Base-by-base conservation (phyloP, 2,113 vertebrate species). In the Mus musculus region DNA sequence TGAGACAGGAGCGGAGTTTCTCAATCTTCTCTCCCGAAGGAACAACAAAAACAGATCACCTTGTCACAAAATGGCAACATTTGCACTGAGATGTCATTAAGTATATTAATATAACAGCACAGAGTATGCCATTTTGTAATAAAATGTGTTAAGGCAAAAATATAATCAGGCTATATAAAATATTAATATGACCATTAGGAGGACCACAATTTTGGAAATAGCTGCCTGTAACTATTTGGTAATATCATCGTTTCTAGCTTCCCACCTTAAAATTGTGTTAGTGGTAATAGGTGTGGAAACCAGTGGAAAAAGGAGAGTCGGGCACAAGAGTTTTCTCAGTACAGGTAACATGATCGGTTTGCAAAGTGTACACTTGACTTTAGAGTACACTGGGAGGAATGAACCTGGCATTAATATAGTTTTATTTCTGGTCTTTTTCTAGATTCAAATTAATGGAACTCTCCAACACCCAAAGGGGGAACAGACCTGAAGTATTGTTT, bases 371-470 rank as follows among this genome's bases (percentile, higher is more conserved):
- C 22, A 61, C 36, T 67, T 84, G 46, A 82, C 22, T 71, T 87
- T 46, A 46, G 52, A 39, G 30, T 39, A 63, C 85, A 89, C 1
- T 75, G 86, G 78, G 59, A 84, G 54, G 30, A 52, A 63, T 72
- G 54, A 80, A 80, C 46, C 33, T 78, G 63, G 39, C 63, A 63
- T 77, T 42, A 46, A 20, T 30, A 69, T 16, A 71, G 30, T 65
- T 89, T 52, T 33, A 39, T 67, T 95, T 88, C 67, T 90, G 28
- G 4, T 52, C 30, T 96, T 90, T 92, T 87, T n/a, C 54, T 78
- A 49, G 86, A 59, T 94, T 94, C 39, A 90, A 33, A 63, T 77
- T 90, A 63, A 59, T 7, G 33, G 46, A 93, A 84, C n/a, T n/a
- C n/a, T 90, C 46, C 5, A 84, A 59, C 11, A 69, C 7, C 49